Evolutionary conservation across 2,113 vertebrate species (phyloP), one percentile per base, ranked within the genome.

Genomic region (Sphyrna mokarran): DNA sequence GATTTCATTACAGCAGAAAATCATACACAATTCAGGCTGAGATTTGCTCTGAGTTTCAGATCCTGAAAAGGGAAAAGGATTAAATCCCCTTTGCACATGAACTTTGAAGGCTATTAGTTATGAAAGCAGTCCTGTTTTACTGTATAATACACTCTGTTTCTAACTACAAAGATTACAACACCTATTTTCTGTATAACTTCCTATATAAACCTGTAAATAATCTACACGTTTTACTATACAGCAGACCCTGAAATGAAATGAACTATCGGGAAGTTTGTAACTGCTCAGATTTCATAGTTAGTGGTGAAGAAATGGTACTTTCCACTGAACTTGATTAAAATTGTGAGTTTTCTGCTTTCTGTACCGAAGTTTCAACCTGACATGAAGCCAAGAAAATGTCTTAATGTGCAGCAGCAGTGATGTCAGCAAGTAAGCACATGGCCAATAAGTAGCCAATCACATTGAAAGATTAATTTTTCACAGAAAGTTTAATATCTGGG

Each of bases 1-100:
- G 68, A 95, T 95, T 95, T 95, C 23, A 72, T 95, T 72, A 76
- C 68, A 29, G 94, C 13, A 33, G 94, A 76, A 72, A 95, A 95
- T 95, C 37, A 95, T 48, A 93, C 89, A 66, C 18, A 18, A 66
- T 6, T 95, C 68, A 72, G 69, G 0, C 40, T 48, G 23, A 66
- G 14, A 95, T 95, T 54, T 95, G 68, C 72, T 18, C 13, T 2
- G 48, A 72, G 43, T 43, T 72, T 76, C 54, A 3, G 37, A 76
- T 54, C 54, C 68, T 95, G 94, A 13, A 76, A 33, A 70, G 68
- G 13, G 72, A 29, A 94, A 69, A 94, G 7, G 63, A 69, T 94
- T 94, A 66, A 69, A 69, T 16, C 20, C 10, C 18, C n/a, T 68
- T 61, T 66, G 63, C n/a, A 94, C 68, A 94, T 58, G 40, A 94